Base-by-base conservation (phyloP, 37 sponge, comb jelly and placozoan genomes). In the Eunapius fragilis region DNA sequence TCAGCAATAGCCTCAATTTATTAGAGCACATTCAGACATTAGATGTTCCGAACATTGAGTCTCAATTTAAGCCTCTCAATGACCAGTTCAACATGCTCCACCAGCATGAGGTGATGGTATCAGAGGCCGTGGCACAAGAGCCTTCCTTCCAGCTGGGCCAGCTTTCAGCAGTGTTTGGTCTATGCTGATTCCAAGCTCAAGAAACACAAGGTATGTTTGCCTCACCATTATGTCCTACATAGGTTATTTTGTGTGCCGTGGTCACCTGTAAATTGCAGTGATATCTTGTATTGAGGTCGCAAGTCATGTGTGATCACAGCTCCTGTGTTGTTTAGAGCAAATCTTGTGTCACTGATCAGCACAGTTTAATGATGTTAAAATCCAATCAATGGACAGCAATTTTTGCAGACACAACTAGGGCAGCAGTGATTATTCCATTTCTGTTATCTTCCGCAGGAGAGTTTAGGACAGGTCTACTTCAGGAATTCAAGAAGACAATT, bases 401-500 rank as follows among this genome's bases (percentile, higher is more conserved):
- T n/a, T n/a, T n/a, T n/a, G n/a, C n/a, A n/a, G n/a, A n/a, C n/a
- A n/a, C n/a, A n/a, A n/a, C n/a, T n/a, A n/a, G n/a, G 6, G 30
- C 4, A 5, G 7, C 71, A 70, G 25, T 7, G 27, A n/a, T 70
- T 70, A 27, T 28, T 27, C 27, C 71, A 28, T 10, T 7, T 27
- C 27, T 19, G 14, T 19, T 23, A 72, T 48, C 25, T 50, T 73
- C 26, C 36, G 26, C 34, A 94, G 94, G 99, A 99, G 84, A 97
- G 86, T 99, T 99, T 90, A 92, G 83, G 69, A 86, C 95, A 25
- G 95, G 92, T 27, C 90, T 99, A 17, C 92, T 99, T 3, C 96
- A 99, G 33, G 99, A 99, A 58, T 97, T 97, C 80, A 99, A 99
- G 91, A 92, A 91, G 84, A 92, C 89, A 26, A 93, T 99, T 76